A percentile compares a stretch with the other conserved stretches of the same genome.
These are phyloP conservation scores for Vireo altiloquus DNA, from an alignment of 2,113 vertebrate genomes.

Conservation along the genomic window DNA sequence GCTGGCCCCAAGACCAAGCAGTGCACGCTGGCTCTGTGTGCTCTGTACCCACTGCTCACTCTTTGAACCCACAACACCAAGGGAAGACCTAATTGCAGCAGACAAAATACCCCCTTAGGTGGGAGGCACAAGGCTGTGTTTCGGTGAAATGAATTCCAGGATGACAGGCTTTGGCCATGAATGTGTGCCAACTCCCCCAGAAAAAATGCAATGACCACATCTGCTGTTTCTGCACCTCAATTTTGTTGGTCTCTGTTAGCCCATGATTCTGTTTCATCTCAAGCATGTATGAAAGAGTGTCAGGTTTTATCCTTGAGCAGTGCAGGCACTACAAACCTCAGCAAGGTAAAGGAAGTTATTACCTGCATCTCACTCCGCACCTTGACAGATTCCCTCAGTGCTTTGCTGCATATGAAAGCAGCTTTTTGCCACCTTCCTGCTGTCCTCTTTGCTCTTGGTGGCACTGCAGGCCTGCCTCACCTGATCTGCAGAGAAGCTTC, in stretches of 20 bases:
- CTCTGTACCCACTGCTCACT: neutral
- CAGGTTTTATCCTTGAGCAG: neutral
- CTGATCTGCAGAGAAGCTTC: neutral
- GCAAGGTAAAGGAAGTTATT: neutral
- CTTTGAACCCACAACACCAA: neutral
- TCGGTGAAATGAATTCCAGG: rapidly evolving
- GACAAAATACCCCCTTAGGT: neutral
- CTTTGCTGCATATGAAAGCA: neutral
- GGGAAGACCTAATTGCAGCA: neutral
- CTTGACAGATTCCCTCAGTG: neutral
- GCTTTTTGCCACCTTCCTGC: neutral
- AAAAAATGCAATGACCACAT: neutral
- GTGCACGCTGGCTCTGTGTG: rapidly evolving
- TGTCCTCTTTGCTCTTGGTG: neutral
- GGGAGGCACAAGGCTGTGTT: neutral
- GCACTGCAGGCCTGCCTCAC: neutral
- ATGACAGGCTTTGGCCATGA: neutral
- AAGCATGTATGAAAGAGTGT: neutral
- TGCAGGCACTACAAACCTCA: neutral
- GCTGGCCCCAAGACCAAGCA: rapidly evolving
- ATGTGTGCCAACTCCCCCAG: neutral
- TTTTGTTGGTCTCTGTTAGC: neutral
- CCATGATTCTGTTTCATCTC: neutral
- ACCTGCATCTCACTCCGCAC: neutral
- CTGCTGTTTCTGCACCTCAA: rapidly evolving